These are phyloP conservation scores for Xenentodon cancila DNA, from an alignment of 2,797 vertebrate genomes.

Conservation along the genomic window DNA sequence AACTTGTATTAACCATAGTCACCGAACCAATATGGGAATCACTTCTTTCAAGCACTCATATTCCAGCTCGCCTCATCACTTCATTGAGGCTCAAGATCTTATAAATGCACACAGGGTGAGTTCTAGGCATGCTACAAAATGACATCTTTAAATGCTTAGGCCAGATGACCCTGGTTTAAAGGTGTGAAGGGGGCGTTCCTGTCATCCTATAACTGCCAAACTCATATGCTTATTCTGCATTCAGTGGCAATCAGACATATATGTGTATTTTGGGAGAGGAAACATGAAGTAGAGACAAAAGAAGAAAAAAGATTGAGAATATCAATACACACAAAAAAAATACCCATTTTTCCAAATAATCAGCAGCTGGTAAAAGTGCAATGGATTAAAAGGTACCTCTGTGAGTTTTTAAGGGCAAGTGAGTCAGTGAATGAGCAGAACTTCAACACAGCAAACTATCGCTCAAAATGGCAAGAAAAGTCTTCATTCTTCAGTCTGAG, in stretches of 20 bases:
- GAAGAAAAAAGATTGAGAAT: conserved; percentile 34
- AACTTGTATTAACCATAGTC: conserved; percentile 70
- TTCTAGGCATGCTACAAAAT: conserved; percentile 27
- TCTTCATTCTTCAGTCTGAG: not conserved
- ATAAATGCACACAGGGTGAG: conserved; percentile 24
- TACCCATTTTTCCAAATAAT: conserved; percentile 30
- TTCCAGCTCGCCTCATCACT: conserved; percentile 41
- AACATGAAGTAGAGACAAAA: conserved; percentile 9
- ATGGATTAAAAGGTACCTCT: too few relatives aligned
- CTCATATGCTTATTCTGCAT: conserved; percentile 17
- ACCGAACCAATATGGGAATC: conserved; percentile 58
- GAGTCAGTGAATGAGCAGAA: not conserved
- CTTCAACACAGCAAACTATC: not conserved
- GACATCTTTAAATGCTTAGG: conserved; percentile 13
- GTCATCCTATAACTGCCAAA: not conserved
- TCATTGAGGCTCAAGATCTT: conserved; percentile 30
- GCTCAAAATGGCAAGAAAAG: not conserved
- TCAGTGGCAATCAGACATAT: conserved; percentile 50
- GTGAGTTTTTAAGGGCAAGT: not conserved
- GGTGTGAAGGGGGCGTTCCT: conserved; percentile 15
- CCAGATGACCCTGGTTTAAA: conserved; percentile 33
- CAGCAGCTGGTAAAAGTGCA: not conserved
- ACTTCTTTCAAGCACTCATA: conserved; percentile 54
- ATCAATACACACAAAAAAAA: conserved; percentile 56
- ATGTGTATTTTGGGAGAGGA: conserved; percentile 18